Percentiles rank a stretch among this genome's conserved stretches.
These are phyloP conservation scores for Phylloscopus trochilus DNA, from an alignment of 2,113 vertebrate species.

Conservation along the genomic window DNA sequence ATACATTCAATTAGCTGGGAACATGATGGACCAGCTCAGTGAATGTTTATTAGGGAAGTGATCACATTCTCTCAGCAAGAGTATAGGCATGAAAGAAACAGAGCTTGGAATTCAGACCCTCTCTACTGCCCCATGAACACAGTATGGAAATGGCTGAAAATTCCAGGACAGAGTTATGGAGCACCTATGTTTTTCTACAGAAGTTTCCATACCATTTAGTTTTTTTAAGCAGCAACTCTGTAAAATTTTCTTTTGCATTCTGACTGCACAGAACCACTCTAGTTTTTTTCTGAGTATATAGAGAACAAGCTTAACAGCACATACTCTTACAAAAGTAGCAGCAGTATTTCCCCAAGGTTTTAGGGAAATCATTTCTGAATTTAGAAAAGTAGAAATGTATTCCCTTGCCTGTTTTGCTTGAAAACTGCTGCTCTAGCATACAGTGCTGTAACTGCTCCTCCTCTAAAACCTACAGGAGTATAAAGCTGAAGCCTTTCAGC, in stretches of 20 bases:
- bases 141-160: neutral
- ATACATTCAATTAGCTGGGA: neutral
- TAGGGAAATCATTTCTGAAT: neutral
- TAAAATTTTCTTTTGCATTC: neutral
- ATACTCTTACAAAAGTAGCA: neutral
- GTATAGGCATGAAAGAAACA: neutral
- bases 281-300: neutral
- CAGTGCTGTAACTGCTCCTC: neutral
- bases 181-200: neutral
- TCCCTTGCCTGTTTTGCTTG: neutral
- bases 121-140: neutral
- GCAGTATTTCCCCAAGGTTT: neutral
- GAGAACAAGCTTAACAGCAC: neutral
- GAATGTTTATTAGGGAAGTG: neutral
- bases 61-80: neutral
- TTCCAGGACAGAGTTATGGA: neutral
- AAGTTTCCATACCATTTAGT: neutral
- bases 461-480: neutral
- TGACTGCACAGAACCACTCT: neutral
- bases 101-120: neutral
- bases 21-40: rapidly evolving
- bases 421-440: neutral
- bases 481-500: neutral
- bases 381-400: neutral
- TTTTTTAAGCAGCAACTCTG: neutral